Conservation (phyloP, 2,797 vertebrate genomes). For the Sarcoramphus papa region DNA sequence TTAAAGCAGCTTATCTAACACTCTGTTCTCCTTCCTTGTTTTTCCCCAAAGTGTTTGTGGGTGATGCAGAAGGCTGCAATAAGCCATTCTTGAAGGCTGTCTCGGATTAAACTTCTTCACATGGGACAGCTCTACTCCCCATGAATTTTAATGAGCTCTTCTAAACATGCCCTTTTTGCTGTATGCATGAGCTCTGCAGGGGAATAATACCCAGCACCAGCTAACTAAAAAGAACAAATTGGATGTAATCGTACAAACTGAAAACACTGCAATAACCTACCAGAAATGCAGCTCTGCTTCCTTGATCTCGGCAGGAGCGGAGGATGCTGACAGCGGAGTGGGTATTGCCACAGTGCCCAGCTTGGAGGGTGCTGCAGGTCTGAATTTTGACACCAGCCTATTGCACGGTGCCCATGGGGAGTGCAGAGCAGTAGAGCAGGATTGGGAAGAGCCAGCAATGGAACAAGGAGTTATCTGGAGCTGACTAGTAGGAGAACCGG, state of each 20-base stretch:
- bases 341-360: neutral
- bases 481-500: neutral
- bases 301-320: accelerated
- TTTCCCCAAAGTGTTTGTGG: neutral
- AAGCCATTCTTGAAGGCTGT: neutral
- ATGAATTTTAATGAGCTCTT: neutral
- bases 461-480: neutral
- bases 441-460: neutral
- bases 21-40: neutral
- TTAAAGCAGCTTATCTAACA: constrained; percentile 24
- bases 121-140: neutral
- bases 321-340: neutral
- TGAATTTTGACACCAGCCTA: neutral
- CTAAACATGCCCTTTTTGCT: neutral
- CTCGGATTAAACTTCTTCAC: neutral
- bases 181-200: accelerated
- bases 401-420: neutral
- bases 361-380: neutral
- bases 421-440: neutral
- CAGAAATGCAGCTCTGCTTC: neutral
- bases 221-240: neutral
- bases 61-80: neutral
- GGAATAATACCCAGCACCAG: neutral
- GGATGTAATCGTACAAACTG: neutral
- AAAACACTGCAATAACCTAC: neutral